phyloP scores from a whole-genome alignment of 1,140 invertebrate genomes.

The Anastatus disparis region DNA sequence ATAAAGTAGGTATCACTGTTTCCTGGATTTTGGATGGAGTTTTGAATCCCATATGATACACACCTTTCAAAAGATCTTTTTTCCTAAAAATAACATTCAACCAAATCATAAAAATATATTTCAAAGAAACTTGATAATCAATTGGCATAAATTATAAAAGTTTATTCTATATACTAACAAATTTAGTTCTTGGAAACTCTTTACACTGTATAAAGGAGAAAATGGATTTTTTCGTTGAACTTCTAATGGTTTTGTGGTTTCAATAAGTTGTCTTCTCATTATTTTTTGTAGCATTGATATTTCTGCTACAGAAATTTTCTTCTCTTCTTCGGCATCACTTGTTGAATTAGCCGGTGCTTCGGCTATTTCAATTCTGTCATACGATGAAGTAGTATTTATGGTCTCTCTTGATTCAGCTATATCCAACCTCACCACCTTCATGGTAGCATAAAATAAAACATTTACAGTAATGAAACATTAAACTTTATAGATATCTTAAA shows the following conservation, averaged over 20 bases:
- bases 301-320: conserved; percentile 80
- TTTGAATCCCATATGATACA: conserved; percentile 97
- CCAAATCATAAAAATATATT: conserved; percentile 22
- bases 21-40: conserved; percentile 98
- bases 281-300: conserved; percentile 90
- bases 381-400: conserved; percentile 29
- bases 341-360: not conserved
- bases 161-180: conserved; percentile 73
- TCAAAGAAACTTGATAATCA: too few species aligned
- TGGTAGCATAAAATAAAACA: conserved; percentile 21
- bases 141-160: not conserved
- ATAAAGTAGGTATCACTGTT: conserved; percentile 90
- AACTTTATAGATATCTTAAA: too few species aligned
- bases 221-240: conserved; percentile 90
- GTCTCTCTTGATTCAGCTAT: not conserved
- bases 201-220: conserved; percentile 93
- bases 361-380: conserved; percentile 41
- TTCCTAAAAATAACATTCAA: conserved; percentile 70
- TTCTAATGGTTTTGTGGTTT: conserved; percentile 74
- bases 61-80: conserved; percentile 89
- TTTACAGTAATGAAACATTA: not conserved
- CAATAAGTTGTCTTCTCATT: conserved; percentile 86
- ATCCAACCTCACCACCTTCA: conserved; percentile 57
- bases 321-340: conserved; percentile 66
- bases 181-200: conserved; percentile 93